A percentile compares a stretch with the other conserved stretches of the same genome.
phyloP scores from a whole-genome alignment of 1,140 invertebrate species.

The Capitella teleta region DNA sequence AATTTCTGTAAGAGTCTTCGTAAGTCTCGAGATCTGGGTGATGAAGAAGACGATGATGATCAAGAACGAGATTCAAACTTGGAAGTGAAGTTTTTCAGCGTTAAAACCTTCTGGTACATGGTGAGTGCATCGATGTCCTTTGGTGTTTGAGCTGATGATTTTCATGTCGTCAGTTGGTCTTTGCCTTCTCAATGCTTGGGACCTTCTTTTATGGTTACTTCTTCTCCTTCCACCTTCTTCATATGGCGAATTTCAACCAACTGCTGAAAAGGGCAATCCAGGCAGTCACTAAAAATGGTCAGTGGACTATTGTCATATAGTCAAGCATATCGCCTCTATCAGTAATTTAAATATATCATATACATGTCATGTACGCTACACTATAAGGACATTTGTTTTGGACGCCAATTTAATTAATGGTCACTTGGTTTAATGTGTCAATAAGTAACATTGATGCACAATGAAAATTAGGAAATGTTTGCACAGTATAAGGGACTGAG shows the following conservation, averaged over 20 bases:
- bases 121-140: slow-evolving; percentile 16
- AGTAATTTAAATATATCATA: too few relatives aligned
- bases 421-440: too few relatives aligned
- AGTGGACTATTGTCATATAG: not conserved
- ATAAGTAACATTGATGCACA: too few relatives aligned
- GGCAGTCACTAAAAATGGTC: slow-evolving; percentile 41
- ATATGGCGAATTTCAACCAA: slow-evolving; percentile 41
- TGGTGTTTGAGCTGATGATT: not conserved
- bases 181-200: slow-evolving; percentile 25
- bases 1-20: not conserved
- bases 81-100: slow-evolving; percentile 26
- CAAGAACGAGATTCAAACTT: slow-evolving; percentile 21
- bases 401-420: not conserved
- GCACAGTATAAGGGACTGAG: too few relatives aligned
- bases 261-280: slow-evolving; percentile 38
- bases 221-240: slow-evolving; percentile 36
- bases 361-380: too few relatives aligned
- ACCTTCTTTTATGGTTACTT: slow-evolving; percentile 34
- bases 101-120: slow-evolving; percentile 30
- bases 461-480: too few relatives aligned
- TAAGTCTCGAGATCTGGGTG: not conserved
- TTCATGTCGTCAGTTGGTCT: slow-evolving; percentile 18
- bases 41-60: slow-evolving; percentile 18
- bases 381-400: not conserved
- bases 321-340: too few relatives aligned